Percentiles rank a stretch among this genome's conserved stretches.
Conservation (phyloP, 2,888 invertebrate species). For the Empis livida region DNA sequence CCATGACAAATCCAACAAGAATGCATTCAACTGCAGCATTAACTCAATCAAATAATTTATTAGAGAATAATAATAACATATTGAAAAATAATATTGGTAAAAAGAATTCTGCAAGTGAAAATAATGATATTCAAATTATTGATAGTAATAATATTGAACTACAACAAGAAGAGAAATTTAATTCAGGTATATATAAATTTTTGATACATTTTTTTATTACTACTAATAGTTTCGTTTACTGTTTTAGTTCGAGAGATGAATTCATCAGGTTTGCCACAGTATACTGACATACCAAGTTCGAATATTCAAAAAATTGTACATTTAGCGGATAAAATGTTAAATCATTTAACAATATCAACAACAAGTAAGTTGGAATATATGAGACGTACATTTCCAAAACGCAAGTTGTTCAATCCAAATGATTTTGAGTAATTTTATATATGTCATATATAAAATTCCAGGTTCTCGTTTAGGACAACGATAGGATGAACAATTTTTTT, state of each 20-base stretch:
- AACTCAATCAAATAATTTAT: not conserved
- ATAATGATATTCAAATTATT: conserved; percentile 5
- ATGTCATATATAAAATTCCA: too few species aligned
- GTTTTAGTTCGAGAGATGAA: not conserved
- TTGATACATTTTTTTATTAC: too few species aligned
- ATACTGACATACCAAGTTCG: conserved; percentile 24
- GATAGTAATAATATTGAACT: conserved; percentile 10
- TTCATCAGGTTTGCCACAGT: not conserved
- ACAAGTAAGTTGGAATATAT: conserved; percentile 12
- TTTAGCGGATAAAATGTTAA: conserved; percentile 31
- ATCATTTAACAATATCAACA: conserved; percentile 22
- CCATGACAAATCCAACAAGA: conserved; percentile 23
- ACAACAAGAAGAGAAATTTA: conserved; percentile 13
- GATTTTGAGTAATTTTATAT: too few species aligned
- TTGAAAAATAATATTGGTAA: conserved; percentile 1
- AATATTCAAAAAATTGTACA: conserved; percentile 31
- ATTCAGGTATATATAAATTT: not conserved
- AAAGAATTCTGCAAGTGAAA: not conserved
- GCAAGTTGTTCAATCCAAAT: too few species aligned
- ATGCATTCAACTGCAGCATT: conserved; percentile 15
- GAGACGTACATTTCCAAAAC: too few species aligned
- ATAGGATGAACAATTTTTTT: too few species aligned
- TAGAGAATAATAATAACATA: not conserved
- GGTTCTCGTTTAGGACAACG: too few species aligned
- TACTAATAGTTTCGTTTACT: too few species aligned